These are phyloP conservation scores for Ernsta delagoae DNA, from an alignment of 2,888 invertebrate species.

Conservation along the genomic window DNA sequence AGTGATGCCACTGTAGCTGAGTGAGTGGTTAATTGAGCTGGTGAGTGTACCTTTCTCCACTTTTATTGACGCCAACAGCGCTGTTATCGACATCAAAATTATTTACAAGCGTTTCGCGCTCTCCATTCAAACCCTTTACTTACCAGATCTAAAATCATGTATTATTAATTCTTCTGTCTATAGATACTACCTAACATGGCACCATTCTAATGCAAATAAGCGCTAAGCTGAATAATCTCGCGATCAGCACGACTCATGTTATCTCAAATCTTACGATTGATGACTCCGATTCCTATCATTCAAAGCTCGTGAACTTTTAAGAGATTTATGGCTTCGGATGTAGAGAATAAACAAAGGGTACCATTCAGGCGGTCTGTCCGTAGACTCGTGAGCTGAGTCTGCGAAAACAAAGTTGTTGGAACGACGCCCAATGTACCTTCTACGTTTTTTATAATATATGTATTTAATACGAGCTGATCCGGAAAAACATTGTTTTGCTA, in stretches of 20 bases:
- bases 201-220: conserved; percentile 2
- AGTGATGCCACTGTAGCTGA: too few relatives aligned
- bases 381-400: conserved; percentile 4
- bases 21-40: too few relatives aligned
- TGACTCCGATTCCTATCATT: conserved; percentile 17
- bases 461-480: too few relatives aligned
- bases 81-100: conserved; percentile 4
- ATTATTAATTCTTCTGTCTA: not conserved
- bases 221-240: not conserved
- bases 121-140: not conserved
- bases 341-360: conserved; percentile 32
- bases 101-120: not conserved
- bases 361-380: conserved; percentile 19
- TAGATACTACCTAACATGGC: not conserved
- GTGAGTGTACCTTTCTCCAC: not conserved
- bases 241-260: conserved; percentile 13
- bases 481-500: too few relatives aligned
- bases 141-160: not conserved
- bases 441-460: too few relatives aligned
- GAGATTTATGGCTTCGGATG: conserved; percentile 34
- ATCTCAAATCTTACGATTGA: conserved; percentile 19
- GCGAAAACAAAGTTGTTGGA: not conserved
- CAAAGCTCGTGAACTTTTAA: conserved; percentile 26
- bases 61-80: not conserved
- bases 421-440: too few relatives aligned